Evolutionary conservation across 2,113 vertebrate genomes (phyloP), one percentile per base, ranked within the genome.

Genomic region (Cryptoleucopteryx plumbea): DNA sequence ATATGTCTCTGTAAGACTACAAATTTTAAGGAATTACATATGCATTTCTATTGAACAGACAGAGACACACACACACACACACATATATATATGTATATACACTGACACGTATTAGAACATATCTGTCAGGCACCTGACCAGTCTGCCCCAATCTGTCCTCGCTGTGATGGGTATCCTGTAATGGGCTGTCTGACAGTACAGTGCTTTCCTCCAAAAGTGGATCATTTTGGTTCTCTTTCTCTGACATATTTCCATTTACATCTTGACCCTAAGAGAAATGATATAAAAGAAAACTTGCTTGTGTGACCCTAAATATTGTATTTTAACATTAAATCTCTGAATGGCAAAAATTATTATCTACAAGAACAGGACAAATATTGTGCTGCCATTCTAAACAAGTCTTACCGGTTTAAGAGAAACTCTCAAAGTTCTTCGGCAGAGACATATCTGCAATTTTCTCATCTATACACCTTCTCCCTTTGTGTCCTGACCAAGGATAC

Each of bases 21-120:
- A 50, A 2, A 47, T 67, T 67, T 59, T 71, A 67, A 88, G 29
- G 32, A 78, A 59, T 73, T 50, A 21, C 10, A 56, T 2, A 26
- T 27, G 6, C 13, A 74, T 74, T 80, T 88, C 67, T 65, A 77
- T 21, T 29, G 27, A 82, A 75, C 52, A 74, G 21, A 80, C 22
- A 50, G 19, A 61, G 15, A 81, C 1, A 61, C 9, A 34, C 8
- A 81, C 21, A 48, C 38, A 67, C 15, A 80, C 1, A 55, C 0
- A 61, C 10, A 38, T 0, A 79, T 0, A 15, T 7, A 63, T 0
- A 79, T 0, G 13, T 7, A 65, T 2, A 40, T 3, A 53, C 1
- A 68, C 26, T 40, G 40, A 72, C 14, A 14, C 7, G 8, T 21
- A 80, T 36, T 52, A 47, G 50, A 74, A 93, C 2, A 20, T 36